Conservation (phyloP, 1,140 invertebrate species). For the Micrasema minimum region DNA sequence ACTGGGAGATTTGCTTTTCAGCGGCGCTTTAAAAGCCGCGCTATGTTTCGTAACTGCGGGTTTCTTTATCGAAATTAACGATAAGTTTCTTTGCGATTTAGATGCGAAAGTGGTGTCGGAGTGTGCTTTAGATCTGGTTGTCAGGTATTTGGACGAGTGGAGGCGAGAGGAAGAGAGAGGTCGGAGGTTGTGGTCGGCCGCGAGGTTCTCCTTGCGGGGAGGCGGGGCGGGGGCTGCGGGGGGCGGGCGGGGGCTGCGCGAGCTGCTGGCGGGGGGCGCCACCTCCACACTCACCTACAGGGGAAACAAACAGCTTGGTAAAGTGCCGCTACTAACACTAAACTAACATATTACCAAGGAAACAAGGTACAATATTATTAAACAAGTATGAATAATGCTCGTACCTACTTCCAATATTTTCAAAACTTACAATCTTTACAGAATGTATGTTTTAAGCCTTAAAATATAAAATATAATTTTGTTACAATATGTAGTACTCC, state of each 20-base stretch:
- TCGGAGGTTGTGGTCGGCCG: slow-evolving; percentile 12
- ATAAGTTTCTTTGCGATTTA: slow-evolving; percentile 47
- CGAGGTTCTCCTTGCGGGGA: slow-evolving; percentile 39
- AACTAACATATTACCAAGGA: no score
- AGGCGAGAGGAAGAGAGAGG: slow-evolving; percentile 24
- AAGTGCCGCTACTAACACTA: no score
- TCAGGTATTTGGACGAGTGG: slow-evolving; percentile 28
- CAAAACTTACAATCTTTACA: no score
- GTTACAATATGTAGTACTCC: no score
- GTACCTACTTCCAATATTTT: no score
- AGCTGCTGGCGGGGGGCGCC: neutral
- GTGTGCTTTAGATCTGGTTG: slow-evolving; percentile 18
- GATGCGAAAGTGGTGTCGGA: slow-evolving; percentile 2
- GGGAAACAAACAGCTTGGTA: no score
- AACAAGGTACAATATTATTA: no score
- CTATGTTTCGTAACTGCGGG: slow-evolving; percentile 34
- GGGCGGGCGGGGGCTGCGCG: neutral
- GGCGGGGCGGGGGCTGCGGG: slow-evolving; percentile 33
- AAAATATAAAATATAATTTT: no score
- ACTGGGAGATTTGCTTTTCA: slow-evolving; percentile 36
- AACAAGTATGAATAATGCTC: no score
- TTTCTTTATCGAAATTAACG: slow-evolving; percentile 48
- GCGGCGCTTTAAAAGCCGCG: slow-evolving; percentile 29
- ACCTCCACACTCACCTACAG: neutral
- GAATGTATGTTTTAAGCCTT: no score